Conservation (phyloP, 2,888 invertebrate species). For the Lycophotia porphyrea region DNA sequence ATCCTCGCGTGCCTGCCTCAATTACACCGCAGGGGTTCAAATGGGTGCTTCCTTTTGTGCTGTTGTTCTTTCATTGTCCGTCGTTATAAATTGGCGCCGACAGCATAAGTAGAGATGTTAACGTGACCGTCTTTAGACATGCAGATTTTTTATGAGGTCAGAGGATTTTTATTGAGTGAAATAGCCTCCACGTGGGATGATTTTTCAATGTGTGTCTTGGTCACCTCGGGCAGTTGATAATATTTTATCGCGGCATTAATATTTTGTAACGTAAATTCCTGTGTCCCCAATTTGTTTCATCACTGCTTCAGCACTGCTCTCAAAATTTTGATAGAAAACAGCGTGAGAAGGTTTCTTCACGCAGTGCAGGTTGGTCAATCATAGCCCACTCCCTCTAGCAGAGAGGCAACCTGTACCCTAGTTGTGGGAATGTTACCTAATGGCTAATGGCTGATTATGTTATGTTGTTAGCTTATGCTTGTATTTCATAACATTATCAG, state of each 20-base stretch:
- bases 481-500: too few species aligned
- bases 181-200: background rate
- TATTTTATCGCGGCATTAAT: background rate
- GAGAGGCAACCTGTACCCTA: background rate
- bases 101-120: conserved; percentile 45
- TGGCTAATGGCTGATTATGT: background rate
- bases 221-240: too few species aligned
- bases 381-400: background rate
- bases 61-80: conserved; percentile 60
- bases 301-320: background rate
- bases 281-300: background rate
- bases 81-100: conserved; percentile 56
- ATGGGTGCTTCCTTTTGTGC: conserved; percentile 75
- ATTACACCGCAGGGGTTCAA: conserved; percentile 70
- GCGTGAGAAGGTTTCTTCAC: background rate
- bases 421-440: background rate
- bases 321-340: background rate
- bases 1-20: conserved; percentile 71
- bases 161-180: background rate
- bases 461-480: background rate
- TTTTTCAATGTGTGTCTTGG: background rate
- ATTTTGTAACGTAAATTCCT: background rate
- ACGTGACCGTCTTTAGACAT: conserved; percentile 37
- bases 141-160: conserved; percentile 23
- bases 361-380: background rate